Base-by-base conservation (phyloP, 1,140 invertebrate species). In the Drosophila nigrodunni region DNA sequence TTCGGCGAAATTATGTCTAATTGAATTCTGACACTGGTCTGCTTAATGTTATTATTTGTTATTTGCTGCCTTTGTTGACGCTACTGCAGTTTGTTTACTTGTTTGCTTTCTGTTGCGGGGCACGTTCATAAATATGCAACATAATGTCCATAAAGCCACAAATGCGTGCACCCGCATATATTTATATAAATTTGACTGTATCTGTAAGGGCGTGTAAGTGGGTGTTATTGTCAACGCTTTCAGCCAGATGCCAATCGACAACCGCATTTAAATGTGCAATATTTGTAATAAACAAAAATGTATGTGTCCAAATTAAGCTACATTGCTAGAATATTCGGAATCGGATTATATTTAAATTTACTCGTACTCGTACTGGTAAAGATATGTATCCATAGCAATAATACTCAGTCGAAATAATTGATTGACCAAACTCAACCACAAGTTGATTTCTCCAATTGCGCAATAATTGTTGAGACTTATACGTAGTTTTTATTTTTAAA, bases 81-180 rank as follows among this genome's bases (percentile, higher is more conserved):
- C 41, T 74, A 9, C 50, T 70, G 75, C 46, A 64, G 44, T 62
- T 59, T 57, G 54, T 57, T 57, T 41, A 15, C 15, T 35, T 74
- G 65, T 80, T 68, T 73, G 52, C n/a, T 43, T 67, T 74, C 10
- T 15, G 47, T 60, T 60, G 41, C n/a, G 47, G 43, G 55, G 49
- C 50, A 13, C 44, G 59, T 55, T 70, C 43, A 70, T 72, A 76
- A 82, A 79, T 57, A 69, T 77, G 64, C 60, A 68, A 57, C 57
- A 70, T 73, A 64, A 52, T 85, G 82, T 85, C 74, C 80, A 85
- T 65, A 85, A 64, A 70, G 59, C 77, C 49, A 3, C 59, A 80
- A 78, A 74, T 69, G 69, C 75, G 70, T 73, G 78, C 75, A 44
- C 75, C 66, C 64, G 52, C 80, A 64, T 52, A 11, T 37, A 11